phyloP scores from a whole-genome alignment of 2,113 vertebrate species.

The Tragulus kanchil region DNA sequence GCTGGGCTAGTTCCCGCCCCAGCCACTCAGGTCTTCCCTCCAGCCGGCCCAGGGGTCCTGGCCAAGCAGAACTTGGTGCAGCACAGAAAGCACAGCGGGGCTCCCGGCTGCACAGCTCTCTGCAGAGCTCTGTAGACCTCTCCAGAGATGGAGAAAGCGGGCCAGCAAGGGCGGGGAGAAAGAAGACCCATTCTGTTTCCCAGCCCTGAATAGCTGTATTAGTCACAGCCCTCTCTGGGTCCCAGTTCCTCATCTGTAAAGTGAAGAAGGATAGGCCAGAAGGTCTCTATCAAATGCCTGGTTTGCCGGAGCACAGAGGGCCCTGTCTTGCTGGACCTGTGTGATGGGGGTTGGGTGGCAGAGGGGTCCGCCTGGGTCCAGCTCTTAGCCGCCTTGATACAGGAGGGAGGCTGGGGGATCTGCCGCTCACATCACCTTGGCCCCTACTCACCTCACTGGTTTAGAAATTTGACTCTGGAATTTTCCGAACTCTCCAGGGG shows the following conservation, averaged over 20 bases:
- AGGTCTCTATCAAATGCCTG: background rate
- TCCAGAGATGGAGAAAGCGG: background rate
- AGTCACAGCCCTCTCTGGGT: background rate
- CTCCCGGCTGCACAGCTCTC: background rate
- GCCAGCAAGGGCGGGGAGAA: background rate
- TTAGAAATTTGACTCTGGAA: constrained; percentile 94
- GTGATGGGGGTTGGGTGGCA: background rate
- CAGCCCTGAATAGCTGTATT: background rate
- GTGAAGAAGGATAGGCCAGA: background rate
- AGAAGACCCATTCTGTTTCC: background rate
- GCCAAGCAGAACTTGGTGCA: background rate
- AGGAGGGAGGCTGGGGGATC: background rate
- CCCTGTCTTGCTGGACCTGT: too few relatives aligned
- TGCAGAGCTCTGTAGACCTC: background rate
- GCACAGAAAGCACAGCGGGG: background rate
- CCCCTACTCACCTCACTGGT: constrained; percentile 90
- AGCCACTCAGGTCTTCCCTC: background rate
- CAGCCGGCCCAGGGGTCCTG: background rate
- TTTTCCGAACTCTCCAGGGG: constrained; percentile 96
- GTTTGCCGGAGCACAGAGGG: background rate
- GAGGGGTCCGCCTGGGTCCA: accelerated
- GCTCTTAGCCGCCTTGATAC: background rate
- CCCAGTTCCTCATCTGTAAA: background rate
- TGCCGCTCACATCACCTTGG: background rate
- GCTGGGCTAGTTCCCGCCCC: background rate